Conservation (phyloP, 2,797 vertebrate genomes). For the Ctenosaura bakeri region DNA sequence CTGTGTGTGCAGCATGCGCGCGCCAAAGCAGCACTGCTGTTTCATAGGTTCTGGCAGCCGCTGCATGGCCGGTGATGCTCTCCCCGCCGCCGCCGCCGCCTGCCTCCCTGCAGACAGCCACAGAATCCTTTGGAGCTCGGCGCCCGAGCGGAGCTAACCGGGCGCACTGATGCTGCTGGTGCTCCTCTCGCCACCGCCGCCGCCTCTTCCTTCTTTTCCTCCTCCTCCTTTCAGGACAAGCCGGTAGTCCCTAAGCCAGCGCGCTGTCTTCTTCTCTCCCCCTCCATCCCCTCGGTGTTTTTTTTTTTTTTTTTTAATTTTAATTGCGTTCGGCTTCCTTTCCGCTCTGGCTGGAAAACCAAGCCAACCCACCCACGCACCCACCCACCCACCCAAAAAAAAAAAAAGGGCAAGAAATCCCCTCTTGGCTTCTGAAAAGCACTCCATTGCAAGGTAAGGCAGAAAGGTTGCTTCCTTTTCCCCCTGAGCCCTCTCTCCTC, state of each 20-base stretch:
- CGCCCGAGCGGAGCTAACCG: slow-evolving; percentile 65
- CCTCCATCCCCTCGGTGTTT: too few relatives aligned
- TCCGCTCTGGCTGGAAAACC: too few relatives aligned
- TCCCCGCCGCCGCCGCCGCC: slow-evolving; percentile 62
- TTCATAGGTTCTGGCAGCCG: slow-evolving; percentile 75
- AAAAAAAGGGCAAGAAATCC: not conserved
- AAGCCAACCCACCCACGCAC: too few relatives aligned
- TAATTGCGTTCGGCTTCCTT: too few relatives aligned
- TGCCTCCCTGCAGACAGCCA: slow-evolving; percentile 81
- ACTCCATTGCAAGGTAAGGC: slow-evolving; percentile 81
- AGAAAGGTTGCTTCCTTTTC: too few relatives aligned
- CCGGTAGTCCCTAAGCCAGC: slow-evolving; percentile 75
- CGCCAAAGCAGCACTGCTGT: slow-evolving; percentile 72
- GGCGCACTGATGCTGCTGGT: slow-evolving; percentile 56
- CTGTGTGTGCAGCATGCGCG: slow-evolving; percentile 20
- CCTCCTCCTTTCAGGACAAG: slow-evolving; percentile 73
- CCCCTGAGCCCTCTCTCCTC: slow-evolving; percentile 5
- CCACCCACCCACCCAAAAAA: too few relatives aligned
- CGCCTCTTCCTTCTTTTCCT: not conserved
- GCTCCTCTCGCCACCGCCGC: too few relatives aligned
- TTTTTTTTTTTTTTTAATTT: too few relatives aligned
- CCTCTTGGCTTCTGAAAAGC: slow-evolving; percentile 60
- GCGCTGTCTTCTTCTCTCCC: not conserved
- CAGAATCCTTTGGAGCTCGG: slow-evolving; percentile 84
- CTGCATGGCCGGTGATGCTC: slow-evolving; percentile 84